A percentile compares a stretch with the other conserved stretches of the same genome.
Conservation (phyloP, 2,888 invertebrate genomes). For the Helleia helle region DNA sequence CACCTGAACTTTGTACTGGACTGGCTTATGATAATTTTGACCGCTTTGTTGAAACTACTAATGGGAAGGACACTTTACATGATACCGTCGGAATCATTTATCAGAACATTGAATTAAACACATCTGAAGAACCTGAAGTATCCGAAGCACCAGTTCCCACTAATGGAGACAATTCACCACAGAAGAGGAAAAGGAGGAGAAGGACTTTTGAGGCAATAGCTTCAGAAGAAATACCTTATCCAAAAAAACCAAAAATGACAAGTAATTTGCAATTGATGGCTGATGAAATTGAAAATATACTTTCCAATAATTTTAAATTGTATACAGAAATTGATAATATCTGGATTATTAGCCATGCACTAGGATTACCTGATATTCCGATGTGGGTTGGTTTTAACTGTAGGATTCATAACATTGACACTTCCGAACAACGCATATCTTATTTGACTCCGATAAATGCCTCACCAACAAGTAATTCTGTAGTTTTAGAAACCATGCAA, state of each 20-base stretch:
- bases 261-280: constrained; percentile 2
- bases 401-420: constrained; percentile 5
- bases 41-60: constrained; percentile 17
- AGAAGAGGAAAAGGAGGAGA: constrained; percentile 12
- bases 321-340: constrained; percentile 10
- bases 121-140: no score
- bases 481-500: constrained; percentile 27
- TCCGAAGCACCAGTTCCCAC: neutral
- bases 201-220: constrained; percentile 13
- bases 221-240: constrained; percentile 10
- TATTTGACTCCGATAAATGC: constrained; percentile 27
- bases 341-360: constrained; percentile 13
- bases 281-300: constrained; percentile 4
- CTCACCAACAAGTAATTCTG: constrained; percentile 24
- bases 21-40: constrained; percentile 20
- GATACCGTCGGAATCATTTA: no score
- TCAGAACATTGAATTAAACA: no score
- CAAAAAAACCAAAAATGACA: constrained; percentile 12
- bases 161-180: neutral
- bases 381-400: constrained; percentile 16
- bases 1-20: constrained; percentile 22
- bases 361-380: constrained; percentile 11
- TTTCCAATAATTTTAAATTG: neutral
- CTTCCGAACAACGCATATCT: constrained; percentile 17
- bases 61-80: constrained; percentile 19